Percentiles rank a stretch among this genome's conserved stretches.
phyloP scores from a whole-genome alignment of 2,113 vertebrate species.

The Heloderma charlesbogerti region DNA sequence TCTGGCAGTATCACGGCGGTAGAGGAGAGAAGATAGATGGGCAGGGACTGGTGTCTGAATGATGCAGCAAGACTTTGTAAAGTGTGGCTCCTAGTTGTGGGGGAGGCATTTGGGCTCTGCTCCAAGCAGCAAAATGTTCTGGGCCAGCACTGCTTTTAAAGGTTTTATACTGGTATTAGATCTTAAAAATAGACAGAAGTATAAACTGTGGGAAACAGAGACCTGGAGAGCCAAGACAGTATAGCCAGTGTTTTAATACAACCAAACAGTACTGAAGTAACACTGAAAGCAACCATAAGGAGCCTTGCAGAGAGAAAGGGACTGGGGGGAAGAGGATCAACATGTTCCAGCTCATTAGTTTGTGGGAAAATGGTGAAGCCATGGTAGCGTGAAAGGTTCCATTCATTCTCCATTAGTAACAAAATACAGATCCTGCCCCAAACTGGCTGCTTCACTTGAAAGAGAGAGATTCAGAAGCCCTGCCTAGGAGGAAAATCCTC shows the following conservation, averaged over 20 bases:
- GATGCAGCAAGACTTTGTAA: not conserved
- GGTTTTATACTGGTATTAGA: not conserved
- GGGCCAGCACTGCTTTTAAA: not conserved
- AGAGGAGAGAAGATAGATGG: not conserved
- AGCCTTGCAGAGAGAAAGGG: constrained; percentile 6
- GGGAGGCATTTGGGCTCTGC: not conserved
- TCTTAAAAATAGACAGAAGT: not conserved
- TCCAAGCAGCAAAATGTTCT: not conserved
- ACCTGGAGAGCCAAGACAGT: not conserved
- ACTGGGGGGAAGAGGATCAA: not conserved
- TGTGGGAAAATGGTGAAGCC: not conserved
- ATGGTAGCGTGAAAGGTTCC: constrained; percentile 43
- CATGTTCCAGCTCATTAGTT: constrained; percentile 12
- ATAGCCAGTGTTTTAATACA: constrained; percentile 23
- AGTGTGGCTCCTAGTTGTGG: not conserved
- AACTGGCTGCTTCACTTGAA: not conserved
- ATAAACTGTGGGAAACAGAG: not conserved
- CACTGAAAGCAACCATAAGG: constrained; percentile 24
- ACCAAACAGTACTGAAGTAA: not conserved
- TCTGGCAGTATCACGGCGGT: not conserved
- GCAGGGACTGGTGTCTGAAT: not conserved
- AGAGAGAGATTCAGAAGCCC: constrained; percentile 13
- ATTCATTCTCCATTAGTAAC: constrained; percentile 42
- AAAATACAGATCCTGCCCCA: constrained; percentile 25
- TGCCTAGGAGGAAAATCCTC: constrained; percentile 24